Evolutionary conservation across 2,888 invertebrate genomes (phyloP).

Genomic region (Cheilosia impressa): DNA sequence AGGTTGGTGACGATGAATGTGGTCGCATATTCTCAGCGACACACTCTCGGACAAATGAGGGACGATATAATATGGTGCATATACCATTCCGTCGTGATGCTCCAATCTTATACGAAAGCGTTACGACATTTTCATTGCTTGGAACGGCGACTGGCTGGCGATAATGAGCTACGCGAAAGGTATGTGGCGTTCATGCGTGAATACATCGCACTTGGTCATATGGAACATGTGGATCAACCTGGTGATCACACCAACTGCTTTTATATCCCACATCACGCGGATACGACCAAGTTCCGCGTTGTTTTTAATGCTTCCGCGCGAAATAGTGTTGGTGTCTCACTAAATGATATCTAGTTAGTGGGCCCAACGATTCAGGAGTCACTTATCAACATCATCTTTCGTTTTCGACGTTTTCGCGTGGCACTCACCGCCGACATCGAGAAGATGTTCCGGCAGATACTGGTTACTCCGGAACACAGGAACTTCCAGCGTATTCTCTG

Average conservation of each 20-base stretch:
- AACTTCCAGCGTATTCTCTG: conserved; percentile 34
- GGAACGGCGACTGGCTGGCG: conserved; percentile 29
- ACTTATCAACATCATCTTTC: too few species aligned
- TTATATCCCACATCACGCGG: conserved; percentile 55
- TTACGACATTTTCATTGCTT: conserved; percentile 15
- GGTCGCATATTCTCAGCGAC: too few species aligned
- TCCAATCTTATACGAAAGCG: conserved; percentile 41
- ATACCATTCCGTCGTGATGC: too few species aligned
- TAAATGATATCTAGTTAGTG: conserved; percentile 36
- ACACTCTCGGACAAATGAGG: too few species aligned
- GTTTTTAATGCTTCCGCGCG: conserved; percentile 51
- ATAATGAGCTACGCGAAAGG: not conserved
- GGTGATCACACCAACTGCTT: conserved; percentile 29
- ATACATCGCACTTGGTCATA: conserved; percentile 35
- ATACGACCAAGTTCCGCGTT: conserved; percentile 41
- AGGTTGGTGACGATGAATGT: too few species aligned
- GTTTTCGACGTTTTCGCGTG: too few species aligned
- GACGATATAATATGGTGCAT: too few species aligned
- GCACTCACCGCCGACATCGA: too few species aligned
- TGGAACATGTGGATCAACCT: conserved; percentile 34
- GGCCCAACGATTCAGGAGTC: conserved; percentile 47
- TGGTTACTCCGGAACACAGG: conserved; percentile 5
- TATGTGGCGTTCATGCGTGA: conserved; percentile 6
- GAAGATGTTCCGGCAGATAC: too few species aligned
- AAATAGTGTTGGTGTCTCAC: conserved; percentile 18